Evolutionary conservation across 2,888 invertebrate genomes (phyloP).

Genomic region (Xestia ashworthii): DNA sequence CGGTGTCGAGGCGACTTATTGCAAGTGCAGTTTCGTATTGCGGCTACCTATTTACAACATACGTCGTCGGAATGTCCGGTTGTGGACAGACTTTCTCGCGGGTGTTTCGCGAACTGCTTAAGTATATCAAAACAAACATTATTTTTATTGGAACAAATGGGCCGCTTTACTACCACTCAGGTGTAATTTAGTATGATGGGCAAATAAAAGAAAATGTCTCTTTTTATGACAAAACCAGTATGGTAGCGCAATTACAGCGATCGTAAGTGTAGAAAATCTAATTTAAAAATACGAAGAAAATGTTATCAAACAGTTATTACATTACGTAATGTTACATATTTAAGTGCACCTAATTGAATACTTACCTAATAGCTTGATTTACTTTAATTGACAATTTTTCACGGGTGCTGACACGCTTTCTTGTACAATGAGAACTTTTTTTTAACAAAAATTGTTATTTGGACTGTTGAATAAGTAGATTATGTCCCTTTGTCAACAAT

Average conservation of each 20-base stretch:
- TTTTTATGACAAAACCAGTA: conserved; percentile 15
- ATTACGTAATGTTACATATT: conserved; percentile 40
- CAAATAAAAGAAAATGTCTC: conserved; percentile 30
- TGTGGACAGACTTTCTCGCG: conserved; percentile 78
- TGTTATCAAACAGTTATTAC: conserved; percentile 31
- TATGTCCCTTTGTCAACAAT: conserved; percentile 1
- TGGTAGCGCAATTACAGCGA: conserved; percentile 2
- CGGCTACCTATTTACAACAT: conserved; percentile 85
- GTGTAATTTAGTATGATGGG: conserved; percentile 16
- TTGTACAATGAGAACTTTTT: conserved; percentile 14
- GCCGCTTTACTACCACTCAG: neutral
- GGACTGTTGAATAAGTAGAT: conserved; percentile 28
- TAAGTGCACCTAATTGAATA: conserved; percentile 42
- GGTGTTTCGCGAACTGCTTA: conserved; percentile 71
- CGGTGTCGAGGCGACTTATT: conserved; percentile 76
- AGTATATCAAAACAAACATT: conserved; percentile 66
- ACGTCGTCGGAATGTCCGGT: conserved; percentile 76
- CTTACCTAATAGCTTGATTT: conserved; percentile 52
- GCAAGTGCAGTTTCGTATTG: conserved; percentile 82
- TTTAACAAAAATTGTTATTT: conserved; percentile 29
- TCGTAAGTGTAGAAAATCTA: conserved; percentile 25
- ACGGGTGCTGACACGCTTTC: conserved; percentile 50
- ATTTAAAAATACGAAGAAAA: conserved; percentile 41
- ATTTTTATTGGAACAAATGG: conserved; percentile 30
- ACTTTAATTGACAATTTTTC: conserved; percentile 43